Base-by-base conservation (phyloP, 2,113 vertebrate genomes). In the Hipposideros armiger region DNA sequence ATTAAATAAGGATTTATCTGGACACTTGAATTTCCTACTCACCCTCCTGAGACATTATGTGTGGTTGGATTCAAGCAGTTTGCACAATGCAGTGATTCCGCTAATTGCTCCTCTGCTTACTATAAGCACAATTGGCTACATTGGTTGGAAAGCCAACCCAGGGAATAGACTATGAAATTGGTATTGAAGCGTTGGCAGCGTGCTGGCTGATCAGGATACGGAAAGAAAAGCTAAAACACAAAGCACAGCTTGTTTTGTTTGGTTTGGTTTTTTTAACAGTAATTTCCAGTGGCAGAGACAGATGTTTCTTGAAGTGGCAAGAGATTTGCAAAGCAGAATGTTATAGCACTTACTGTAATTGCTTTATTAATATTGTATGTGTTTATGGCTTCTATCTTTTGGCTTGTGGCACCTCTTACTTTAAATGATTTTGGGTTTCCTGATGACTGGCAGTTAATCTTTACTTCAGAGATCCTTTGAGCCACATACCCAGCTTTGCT, bases 331-430 rank as follows among this genome's bases (percentile, higher is more conserved):
- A 95, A 94, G 93, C 96, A 97, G 96, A 96, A 96, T 76, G 86
- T 90, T 94, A 93, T 76, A 93, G 91, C 95, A 97, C 97, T 98
- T 98, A 98, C 95, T 70, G 77, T 97, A 98, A 98, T 97, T 97
- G 96, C 96, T 97, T 97, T 98, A 98, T 97, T 97, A 97, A 98
- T 97, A 97, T 96, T 97, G 95, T 60, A 98, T 97, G 94, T 86
- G 87, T 95, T 96, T 95, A 96, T 83, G 83, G 92, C 84, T 95
- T 96, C 94, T 89, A 32, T 95, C 84, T 95, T 77, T 82, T 96
- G 90, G 84, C 60, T 78, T 54, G 78, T 96, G 88, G 90, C 69
- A 94, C 52, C 67, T 96, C 88, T 91, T 95, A 90, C 67, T 96
- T 97, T 83, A 96, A 97, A 96, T 87, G 87, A 87, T 92, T 93